Base-by-base conservation (phyloP, 2,797 vertebrate species). In the Neostethus bicornis region DNA sequence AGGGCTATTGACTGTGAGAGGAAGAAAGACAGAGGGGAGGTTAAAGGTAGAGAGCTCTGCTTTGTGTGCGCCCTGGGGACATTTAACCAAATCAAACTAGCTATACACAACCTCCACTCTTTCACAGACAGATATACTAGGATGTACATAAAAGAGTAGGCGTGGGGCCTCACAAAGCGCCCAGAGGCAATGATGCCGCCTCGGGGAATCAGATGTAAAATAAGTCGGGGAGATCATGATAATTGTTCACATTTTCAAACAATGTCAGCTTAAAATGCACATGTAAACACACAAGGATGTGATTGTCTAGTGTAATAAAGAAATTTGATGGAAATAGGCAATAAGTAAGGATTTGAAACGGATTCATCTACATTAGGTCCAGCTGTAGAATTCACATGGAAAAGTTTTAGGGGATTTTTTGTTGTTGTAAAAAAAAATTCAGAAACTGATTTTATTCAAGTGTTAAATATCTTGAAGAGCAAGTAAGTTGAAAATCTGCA, bases 1-100 rank as follows among this genome's bases (percentile, higher is more conserved):
- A 41, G 61, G 66, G 69, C 79, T 75, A 51, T 61, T 57, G 44
- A 67, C 57, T 54, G 81, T 64, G 54, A 55, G 63, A 57, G 46
- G 51, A 55, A 38, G 57, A 38, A 56, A 31, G 60, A 51, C 4
- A 24, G 57, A 54, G 59, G 53, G 41, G 66, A 57, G 83, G 85
- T 79, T 51, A 85, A 63, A 85, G 83, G 83, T 85, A 66, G 79
- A 63, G 91, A 91, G 92, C 87, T 67, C 89, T 86, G 89, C 89
- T 93, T 89, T 89, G 85, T 93, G 90, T 89, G 84, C 83, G 87
- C 93, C 94, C 92, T 2, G 76, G 77, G 91, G 94, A 92, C 87
- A 85, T 85, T 78, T 82, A 88, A 92, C 92, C 93, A 87, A 96
- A 95, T 95, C 94, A 94, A 93, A 95, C 96, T 95, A 94, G 89